Conservation (phyloP, 1,140 invertebrate genomes). For the Drosophila repletoides region DNA sequence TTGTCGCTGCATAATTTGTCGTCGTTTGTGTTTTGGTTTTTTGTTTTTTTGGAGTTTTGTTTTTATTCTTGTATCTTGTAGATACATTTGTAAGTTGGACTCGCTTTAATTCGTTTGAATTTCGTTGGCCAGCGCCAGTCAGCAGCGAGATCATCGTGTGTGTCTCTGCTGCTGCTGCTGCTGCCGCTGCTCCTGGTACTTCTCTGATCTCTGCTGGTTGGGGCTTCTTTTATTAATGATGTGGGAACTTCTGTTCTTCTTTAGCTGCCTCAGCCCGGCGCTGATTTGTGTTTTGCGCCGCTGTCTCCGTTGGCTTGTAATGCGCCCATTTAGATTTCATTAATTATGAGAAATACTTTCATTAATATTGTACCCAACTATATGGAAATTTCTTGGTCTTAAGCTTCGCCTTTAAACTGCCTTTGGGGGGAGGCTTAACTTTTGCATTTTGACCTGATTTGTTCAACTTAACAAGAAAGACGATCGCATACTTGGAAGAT, state of each 20-base stretch:
- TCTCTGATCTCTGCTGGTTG: conserved; percentile 26
- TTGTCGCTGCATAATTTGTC: conserved; percentile 77
- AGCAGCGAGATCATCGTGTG: conserved; percentile 57
- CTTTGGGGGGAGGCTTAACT: conserved; percentile 3
- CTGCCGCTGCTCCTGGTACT: conserved; percentile 4
- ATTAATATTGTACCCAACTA: conserved; percentile 59
- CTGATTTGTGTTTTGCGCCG: conserved; percentile 36
- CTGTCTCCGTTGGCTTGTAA: conserved; percentile 37
- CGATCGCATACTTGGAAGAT: too few relatives aligned
- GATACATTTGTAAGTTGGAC: conserved; percentile 74
- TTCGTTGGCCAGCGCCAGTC: conserved; percentile 40
- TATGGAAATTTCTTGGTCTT: background rate
- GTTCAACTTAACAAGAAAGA: conserved; percentile 16
- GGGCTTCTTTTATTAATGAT: conserved; percentile 65
- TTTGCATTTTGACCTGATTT: conserved; percentile 37
- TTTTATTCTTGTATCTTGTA: conserved; percentile 55
- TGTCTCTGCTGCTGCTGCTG: conserved; percentile 42
- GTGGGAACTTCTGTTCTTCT: conserved; percentile 72
- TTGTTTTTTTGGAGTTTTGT: conserved; percentile 1
- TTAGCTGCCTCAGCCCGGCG: conserved; percentile 27
- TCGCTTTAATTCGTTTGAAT: conserved; percentile 72
- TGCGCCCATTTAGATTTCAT: conserved; percentile 64
- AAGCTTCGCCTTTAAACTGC: background rate
- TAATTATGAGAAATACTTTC: conserved; percentile 71
- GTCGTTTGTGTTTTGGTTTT: conserved; percentile 45